Evolutionary conservation across 2,888 invertebrate species (phyloP), one percentile per base, ranked within the genome.

Genomic region (Ceramica pisi): DNA sequence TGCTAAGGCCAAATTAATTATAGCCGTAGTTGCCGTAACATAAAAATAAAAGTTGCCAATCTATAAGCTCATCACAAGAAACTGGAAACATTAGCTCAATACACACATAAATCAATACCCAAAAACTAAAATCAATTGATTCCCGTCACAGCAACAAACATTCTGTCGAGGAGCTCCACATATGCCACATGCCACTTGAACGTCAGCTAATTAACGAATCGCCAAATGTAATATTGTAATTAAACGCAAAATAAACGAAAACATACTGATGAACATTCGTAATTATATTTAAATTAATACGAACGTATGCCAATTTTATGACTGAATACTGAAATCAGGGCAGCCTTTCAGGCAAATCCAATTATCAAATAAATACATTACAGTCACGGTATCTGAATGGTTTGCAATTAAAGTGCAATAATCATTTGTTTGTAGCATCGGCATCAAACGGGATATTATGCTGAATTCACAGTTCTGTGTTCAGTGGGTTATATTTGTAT

Each of bases 391-490:
- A 75, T 65, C 83, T 44, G 48, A 67, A 84, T 63, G 64, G 46
- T 23, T 61, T 26, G 75, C 67, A 50, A 81, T 72, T 67, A 67
- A 56, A 75, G n/a, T 62, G 57, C 62, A 81, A 82, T 78, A 56
- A 77, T 59, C 67, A 50, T 72, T 67, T 48, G 10, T 63, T 50
- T 1, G 23, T 50, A 1, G 23, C 26, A 51, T 56, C 60, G 35
- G 50, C 26, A 55, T 16, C 44, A 9, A n/a, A n/a, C 14, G 41
- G 12, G 50, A 38, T 61, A 55, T 50, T 62, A 56, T 44, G 41
- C 44, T 35, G 19, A 67, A 41, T 44, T 78, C 10, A 56, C 44
- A 41, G 14, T 41, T 14, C 41, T 14, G 38, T 51, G 38, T 31
- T 12, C 59, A 71, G 19, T 16, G 55, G 1, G 10, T 23, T 48